Evolutionary conservation across 2,797 vertebrate species (phyloP).

Genomic region (Prionace glauca): DNA sequence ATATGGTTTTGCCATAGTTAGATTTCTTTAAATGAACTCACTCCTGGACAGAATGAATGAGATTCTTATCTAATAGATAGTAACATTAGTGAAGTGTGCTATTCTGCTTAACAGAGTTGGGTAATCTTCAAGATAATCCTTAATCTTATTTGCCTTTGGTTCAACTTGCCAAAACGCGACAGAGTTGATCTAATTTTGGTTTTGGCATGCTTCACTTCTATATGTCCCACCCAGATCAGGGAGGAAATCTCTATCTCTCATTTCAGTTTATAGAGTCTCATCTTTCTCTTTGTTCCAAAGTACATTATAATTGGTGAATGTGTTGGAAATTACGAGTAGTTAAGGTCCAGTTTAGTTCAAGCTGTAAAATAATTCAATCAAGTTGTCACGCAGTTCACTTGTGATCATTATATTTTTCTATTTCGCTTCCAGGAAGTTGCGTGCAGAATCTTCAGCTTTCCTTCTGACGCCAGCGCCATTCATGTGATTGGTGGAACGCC

Average conservation of each 20-base stretch:
- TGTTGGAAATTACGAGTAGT: neutral
- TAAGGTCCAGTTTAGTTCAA: neutral
- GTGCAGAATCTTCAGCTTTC: neutral
- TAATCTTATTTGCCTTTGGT: neutral
- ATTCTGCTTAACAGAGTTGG: neutral
- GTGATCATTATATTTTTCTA: neutral
- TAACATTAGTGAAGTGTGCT: neutral
- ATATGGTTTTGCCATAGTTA: neutral
- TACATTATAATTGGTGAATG: neutral
- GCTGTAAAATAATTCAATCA: slow-evolving; percentile 3
- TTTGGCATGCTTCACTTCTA: neutral
- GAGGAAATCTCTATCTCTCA: neutral
- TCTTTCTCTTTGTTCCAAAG: slow-evolving; percentile 8
- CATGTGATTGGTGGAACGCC: too few species aligned
- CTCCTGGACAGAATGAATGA: neutral
- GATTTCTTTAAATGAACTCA: neutral
- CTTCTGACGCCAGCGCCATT: neutral
- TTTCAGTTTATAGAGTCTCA: neutral
- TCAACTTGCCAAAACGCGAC: neutral
- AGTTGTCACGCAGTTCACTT: neutral
- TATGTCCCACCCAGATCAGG: neutral
- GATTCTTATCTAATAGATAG: neutral
- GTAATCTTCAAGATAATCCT: neutral
- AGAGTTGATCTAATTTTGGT: neutral
- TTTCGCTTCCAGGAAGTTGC: neutral